Conservation (phyloP, 1,140 invertebrate species). For the Cydia amplana region DNA sequence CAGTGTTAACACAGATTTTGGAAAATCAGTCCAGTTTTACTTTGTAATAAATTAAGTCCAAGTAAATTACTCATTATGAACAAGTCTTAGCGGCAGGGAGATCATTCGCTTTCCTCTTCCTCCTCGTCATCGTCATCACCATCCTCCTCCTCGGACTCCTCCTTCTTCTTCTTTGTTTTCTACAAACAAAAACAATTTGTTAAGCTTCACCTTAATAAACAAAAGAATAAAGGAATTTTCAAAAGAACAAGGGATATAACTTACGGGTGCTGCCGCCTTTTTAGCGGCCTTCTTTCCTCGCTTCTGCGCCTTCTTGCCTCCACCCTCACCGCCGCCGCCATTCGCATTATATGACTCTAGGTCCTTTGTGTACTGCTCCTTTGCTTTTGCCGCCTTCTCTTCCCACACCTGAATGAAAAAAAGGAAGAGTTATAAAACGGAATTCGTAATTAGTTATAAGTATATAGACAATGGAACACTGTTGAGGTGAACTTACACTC, state of each 20-base stretch:
- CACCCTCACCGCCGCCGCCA: conserved; percentile 81
- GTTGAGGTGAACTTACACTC: conserved; percentile 80
- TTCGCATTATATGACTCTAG: conserved; percentile 93
- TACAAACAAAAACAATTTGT: conserved; percentile 42
- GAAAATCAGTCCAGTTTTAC: conserved; percentile 76
- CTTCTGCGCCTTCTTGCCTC: conserved; percentile 77
- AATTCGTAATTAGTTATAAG: conserved; percentile 34
- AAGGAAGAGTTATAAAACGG: conserved; percentile 32
- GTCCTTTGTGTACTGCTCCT: conserved; percentile 91
- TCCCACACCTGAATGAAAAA: conserved; percentile 89
- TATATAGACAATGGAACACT: conserved; percentile 12
- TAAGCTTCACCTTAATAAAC: background rate
- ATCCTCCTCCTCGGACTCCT: conserved; percentile 78
- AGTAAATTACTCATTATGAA: conserved; percentile 80
- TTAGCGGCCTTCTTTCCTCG: conserved; percentile 78
- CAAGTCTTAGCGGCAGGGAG: conserved; percentile 68
- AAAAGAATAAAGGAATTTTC: background rate
- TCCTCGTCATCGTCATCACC: conserved; percentile 72
- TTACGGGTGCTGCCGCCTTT: conserved; percentile 73
- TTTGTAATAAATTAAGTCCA: conserved; percentile 80
- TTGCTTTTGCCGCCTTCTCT: conserved; percentile 89
- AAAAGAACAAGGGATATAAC: conserved; percentile 36
- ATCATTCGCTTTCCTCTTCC: conserved; percentile 80
- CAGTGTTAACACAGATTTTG: conserved; percentile 68
- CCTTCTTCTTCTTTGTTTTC: conserved; percentile 80